These are phyloP conservation scores for Columba guinea DNA, from an alignment of 2,797 vertebrate species.

Conservation along the genomic window DNA sequence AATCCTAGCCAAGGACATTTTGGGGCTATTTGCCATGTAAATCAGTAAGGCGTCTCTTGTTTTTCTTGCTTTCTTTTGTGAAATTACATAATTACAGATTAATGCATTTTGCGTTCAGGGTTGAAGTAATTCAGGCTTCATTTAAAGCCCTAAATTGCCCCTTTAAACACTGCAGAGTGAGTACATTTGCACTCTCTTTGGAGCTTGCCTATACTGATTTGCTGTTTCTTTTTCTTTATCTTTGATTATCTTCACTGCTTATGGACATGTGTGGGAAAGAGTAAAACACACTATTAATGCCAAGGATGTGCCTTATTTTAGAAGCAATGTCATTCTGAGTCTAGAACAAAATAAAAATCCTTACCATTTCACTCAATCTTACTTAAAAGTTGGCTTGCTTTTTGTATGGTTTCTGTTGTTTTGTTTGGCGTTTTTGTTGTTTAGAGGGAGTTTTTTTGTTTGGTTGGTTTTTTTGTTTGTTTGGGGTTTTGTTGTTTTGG, in stretches of 20 bases:
- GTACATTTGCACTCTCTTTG: not conserved
- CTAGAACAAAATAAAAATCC: not conserved
- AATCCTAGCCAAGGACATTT: not conserved
- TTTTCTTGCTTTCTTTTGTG: not conserved
- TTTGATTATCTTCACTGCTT: not conserved
- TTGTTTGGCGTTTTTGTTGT: no score
- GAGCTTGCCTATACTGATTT: not conserved
- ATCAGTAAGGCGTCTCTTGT: not conserved
- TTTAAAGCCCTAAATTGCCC: not conserved
- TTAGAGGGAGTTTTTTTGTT: no score
- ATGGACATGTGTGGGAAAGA: not conserved
- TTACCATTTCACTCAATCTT: not conserved
- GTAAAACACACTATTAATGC: not conserved
- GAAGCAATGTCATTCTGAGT: not conserved
- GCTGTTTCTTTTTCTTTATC: not conserved
- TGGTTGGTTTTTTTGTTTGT: no score
- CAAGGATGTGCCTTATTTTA: not conserved
- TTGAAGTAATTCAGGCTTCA: not conserved
- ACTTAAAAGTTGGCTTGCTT: not conserved
- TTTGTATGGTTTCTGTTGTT: no score
- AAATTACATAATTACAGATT: not conserved
- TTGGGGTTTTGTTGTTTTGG: no score
- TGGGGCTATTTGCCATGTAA: not conserved
- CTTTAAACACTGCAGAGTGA: not conserved
- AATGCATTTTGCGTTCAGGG: not conserved